A percentile compares a stretch with the other conserved stretches of the same genome.
Evolutionary conservation across 2,888 invertebrate species (phyloP).

Genomic region (Dioctria rufipes): DNA sequence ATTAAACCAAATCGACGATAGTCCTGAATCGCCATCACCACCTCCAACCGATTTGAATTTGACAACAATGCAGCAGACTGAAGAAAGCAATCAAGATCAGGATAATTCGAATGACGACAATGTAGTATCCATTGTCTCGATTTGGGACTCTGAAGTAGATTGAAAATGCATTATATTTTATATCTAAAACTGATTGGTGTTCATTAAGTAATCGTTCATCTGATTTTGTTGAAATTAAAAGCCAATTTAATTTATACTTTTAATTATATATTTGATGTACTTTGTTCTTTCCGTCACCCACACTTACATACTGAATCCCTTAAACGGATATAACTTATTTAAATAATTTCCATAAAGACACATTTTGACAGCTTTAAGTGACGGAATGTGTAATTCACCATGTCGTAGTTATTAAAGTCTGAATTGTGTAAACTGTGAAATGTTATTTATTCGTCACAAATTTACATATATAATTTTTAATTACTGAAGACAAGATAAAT

Average conservation of each 20-base stretch:
- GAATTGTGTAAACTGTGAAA: too few relatives aligned
- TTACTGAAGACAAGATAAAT: too few relatives aligned
- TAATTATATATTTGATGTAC: neutral
- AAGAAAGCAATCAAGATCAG: slow-evolving; percentile 34
- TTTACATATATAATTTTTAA: too few relatives aligned
- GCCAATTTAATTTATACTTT: slow-evolving; percentile 34
- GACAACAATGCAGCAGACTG: slow-evolving; percentile 31
- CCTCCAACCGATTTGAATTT: slow-evolving; percentile 11
- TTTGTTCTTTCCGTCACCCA: slow-evolving; percentile 4
- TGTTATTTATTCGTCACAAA: too few relatives aligned
- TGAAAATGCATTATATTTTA: neutral
- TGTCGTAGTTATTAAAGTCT: too few relatives aligned
- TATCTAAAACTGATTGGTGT: slow-evolving; percentile 4
- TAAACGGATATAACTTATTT: too few relatives aligned
- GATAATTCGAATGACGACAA: slow-evolving; percentile 28
- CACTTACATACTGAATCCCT: neutral
- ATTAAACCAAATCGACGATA: slow-evolving; percentile 56
- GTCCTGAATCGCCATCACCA: slow-evolving; percentile 53
- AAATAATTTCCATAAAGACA: too few relatives aligned
- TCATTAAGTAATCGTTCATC: slow-evolving; percentile 23
- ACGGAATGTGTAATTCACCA: too few relatives aligned
- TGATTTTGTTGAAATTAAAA: slow-evolving; percentile 33
- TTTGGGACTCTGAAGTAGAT: slow-evolving; percentile 8
- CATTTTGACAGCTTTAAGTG: too few relatives aligned
- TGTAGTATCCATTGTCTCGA: slow-evolving; percentile 15